Conservation (phyloP, 2,888 invertebrate genomes). For the Meghimatium bilineatum region DNA sequence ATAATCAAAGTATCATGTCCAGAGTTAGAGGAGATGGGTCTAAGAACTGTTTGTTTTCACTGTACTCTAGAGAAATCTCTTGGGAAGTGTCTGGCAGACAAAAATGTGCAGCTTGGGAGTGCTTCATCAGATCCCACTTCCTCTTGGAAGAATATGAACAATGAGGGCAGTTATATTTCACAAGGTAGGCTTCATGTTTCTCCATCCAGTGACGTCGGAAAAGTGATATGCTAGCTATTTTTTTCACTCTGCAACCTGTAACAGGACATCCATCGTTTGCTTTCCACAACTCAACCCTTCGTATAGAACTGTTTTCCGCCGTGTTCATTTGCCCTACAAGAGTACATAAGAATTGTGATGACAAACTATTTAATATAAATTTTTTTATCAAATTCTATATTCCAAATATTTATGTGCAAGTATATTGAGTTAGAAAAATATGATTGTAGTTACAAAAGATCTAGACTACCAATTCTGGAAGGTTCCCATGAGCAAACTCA, state of each 20-base stretch:
- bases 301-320: neutral
- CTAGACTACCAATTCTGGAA: no score
- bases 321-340: slow-evolving; percentile 10
- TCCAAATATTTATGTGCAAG: no score
- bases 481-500: no score
- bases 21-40: slow-evolving; percentile 34
- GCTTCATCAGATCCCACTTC: slow-evolving; percentile 24
- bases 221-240: neutral
- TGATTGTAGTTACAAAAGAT: no score
- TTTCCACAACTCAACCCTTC: neutral
- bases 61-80: slow-evolving; percentile 14
- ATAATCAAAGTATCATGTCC: slow-evolving; percentile 6
- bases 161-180: slow-evolving; percentile 15
- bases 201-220: slow-evolving; percentile 39
- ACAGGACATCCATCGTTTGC: slow-evolving; percentile 32
- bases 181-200: slow-evolving; percentile 28
- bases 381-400: neutral
- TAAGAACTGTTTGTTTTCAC: slow-evolving; percentile 28
- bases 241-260: slow-evolving; percentile 10
- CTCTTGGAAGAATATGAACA: slow-evolving; percentile 19
- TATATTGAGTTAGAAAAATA: no score
- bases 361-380: neutral
- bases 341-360: slow-evolving; percentile 2
- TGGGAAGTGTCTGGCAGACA: neutral
- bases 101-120: slow-evolving; percentile 12